Evolutionary conservation across 2,797 vertebrate species (phyloP), one percentile per base, ranked within the genome.

Genomic region (Borostomias antarcticus): DNA sequence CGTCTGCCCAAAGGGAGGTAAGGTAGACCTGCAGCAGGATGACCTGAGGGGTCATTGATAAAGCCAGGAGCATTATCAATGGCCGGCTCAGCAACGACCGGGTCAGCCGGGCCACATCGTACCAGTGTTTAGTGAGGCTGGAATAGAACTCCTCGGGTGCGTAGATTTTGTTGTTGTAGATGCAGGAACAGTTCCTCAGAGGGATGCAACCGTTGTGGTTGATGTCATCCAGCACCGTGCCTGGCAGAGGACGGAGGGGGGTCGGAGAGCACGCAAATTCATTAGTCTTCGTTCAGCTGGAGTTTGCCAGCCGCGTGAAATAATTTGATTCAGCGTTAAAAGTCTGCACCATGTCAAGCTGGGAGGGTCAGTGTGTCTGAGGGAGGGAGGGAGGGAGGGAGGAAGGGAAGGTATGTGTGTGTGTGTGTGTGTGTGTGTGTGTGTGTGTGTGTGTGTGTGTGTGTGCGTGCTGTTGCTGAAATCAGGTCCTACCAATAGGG

Each of bases 401-500:
- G n/a, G n/a, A n/a, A n/a, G n/a, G n/a, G n/a, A n/a, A n/a, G n/a
- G n/a, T n/a, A n/a, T n/a, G n/a, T 25, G 21, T 11, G 25, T 26
- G 25, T 0, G 4, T n/a, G n/a, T n/a, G n/a, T n/a, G n/a, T n/a
- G n/a, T n/a, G n/a, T n/a, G n/a, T n/a, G n/a, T n/a, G n/a, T n/a
- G n/a, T n/a, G n/a, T n/a, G n/a, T 56, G 28, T n/a, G n/a, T 56
- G 15, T 30, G n/a, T n/a, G n/a, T n/a, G n/a, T n/a, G n/a, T n/a
- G n/a, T n/a, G n/a, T n/a, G n/a, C n/a, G n/a, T n/a, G 26, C n/a
- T n/a, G 17, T n/a, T n/a, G n/a, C n/a, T n/a, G n/a, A n/a, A n/a
- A n/a, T n/a, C n/a, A n/a, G n/a, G 30, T 65, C 88, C 76, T 88
- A 97, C 96, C 92, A 92, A 69, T 3, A 97, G 88, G 40, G 91